phyloP scores from a whole-genome alignment of 2,113 vertebrate species.

The Vulpes ferrilata region DNA sequence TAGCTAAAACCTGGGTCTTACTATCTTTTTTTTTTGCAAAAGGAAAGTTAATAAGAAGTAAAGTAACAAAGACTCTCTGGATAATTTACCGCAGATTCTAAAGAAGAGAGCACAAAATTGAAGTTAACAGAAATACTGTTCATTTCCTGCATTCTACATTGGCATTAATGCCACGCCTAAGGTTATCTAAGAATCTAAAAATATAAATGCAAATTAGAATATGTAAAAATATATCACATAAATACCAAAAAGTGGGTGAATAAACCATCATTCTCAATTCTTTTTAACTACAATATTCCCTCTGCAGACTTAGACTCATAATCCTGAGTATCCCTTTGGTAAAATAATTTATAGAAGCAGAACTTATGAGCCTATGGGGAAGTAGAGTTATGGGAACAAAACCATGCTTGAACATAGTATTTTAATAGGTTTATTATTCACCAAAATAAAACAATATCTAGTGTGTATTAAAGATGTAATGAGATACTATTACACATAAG shows the following conservation, averaged over 20 bases:
- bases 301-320: neutral
- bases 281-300: neutral
- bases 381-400: neutral
- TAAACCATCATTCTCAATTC: neutral
- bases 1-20: neutral
- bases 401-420: neutral
- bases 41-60: slow-evolving; percentile 3
- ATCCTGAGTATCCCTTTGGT: neutral
- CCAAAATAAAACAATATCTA: neutral
- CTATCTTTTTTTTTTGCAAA: neutral
- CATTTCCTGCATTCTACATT: neutral
- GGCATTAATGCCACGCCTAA: neutral
- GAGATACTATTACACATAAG: neutral
- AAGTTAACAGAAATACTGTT: neutral
- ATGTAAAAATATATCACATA: neutral
- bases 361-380: neutral
- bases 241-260: neutral
- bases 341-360: neutral
- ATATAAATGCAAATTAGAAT: neutral
- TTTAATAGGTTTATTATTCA: slow-evolving; percentile 8
- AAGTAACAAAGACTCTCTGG: neutral
- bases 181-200: slow-evolving; percentile 17
- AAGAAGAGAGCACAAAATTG: neutral
- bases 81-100: neutral
- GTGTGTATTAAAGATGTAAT: neutral